Evolutionary conservation across 2,888 invertebrate species (phyloP).

Genomic region (Drosophila pseudotalamancana): DNA sequence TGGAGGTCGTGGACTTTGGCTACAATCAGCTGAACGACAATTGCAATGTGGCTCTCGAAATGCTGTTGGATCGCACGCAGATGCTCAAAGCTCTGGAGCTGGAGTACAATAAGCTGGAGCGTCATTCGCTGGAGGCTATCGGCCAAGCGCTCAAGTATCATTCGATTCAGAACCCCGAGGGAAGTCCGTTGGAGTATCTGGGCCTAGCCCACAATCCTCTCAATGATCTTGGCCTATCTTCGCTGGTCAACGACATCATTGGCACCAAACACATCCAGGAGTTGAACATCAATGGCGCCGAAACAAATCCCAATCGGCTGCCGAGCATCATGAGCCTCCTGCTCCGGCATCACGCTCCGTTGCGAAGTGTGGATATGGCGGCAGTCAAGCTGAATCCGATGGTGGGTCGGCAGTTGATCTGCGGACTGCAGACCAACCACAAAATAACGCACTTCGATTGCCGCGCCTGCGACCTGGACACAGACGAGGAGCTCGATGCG

Average conservation of each 20-base stretch:
- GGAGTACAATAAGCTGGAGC: conserved; percentile 67
- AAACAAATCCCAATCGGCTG: conserved; percentile 14
- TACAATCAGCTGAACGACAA: conserved; percentile 73
- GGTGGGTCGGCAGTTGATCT: conserved; percentile 47
- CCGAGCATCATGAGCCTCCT: conserved; percentile 44
- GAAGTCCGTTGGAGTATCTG: conserved; percentile 59
- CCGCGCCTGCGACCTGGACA: conserved; percentile 65
- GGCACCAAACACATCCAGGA: conserved; percentile 55
- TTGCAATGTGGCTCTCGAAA: conserved; percentile 59
- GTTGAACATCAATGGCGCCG: conserved; percentile 63
- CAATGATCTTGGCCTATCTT: conserved; percentile 40
- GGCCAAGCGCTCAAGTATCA: conserved; percentile 31
- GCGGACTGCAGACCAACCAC: conserved; percentile 57
- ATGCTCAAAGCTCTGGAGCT: conserved; percentile 67
- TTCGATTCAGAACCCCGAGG: conserved; percentile 23
- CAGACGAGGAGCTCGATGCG: conserved; percentile 69
- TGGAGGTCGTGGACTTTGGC: conserved; percentile 77
- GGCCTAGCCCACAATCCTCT: conserved; percentile 74
- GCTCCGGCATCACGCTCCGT: conserved; percentile 51
- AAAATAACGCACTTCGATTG: conserved; percentile 64
- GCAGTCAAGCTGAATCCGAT: conserved; percentile 45
- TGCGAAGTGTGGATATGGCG: conserved; percentile 63
- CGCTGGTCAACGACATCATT: conserved; percentile 39
- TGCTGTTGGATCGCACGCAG: conserved; percentile 51
- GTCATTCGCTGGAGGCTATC: conserved; percentile 27